A percentile compares a stretch with the other conserved stretches of the same genome.
These are phyloP conservation scores for Indicator maculatus DNA, from an alignment of 2,113 vertebrate species.

Conservation along the genomic window DNA sequence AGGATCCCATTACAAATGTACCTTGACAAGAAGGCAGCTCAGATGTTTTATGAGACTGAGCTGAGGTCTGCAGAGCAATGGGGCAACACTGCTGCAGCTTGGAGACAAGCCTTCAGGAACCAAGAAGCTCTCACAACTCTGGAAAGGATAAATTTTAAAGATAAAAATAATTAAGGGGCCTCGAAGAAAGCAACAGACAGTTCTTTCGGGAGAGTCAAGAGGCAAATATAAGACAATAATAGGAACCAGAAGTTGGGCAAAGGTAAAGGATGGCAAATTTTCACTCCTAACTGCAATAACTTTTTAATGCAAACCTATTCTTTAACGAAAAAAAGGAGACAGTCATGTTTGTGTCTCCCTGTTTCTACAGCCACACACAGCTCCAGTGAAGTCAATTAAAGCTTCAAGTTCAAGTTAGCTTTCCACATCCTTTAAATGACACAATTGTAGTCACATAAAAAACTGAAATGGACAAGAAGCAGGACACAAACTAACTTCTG, in stretches of 20 bases:
- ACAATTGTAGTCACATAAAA: conserved; percentile 3
- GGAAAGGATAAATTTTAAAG: not conserved
- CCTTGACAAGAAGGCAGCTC: not conserved
- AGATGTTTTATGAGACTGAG: not conserved
- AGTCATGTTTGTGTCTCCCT: not conserved
- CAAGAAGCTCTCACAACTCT: not conserved
- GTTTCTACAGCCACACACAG: not conserved
- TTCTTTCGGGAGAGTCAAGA: not conserved
- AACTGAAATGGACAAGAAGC: not conserved
- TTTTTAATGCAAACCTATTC: not conserved
- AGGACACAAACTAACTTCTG: not conserved
- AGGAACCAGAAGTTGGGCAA: not conserved
- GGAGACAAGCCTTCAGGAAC: not conserved
- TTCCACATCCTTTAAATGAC: not conserved
- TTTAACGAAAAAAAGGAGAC: not conserved
- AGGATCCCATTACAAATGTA: not conserved
- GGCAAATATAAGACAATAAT: accelerated
- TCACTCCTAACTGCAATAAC: not conserved
- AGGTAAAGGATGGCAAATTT: not conserved
- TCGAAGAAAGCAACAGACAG: not conserved
- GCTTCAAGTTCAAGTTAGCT: not conserved
- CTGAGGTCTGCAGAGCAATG: not conserved
- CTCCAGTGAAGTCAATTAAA: not conserved
- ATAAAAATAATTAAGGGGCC: not conserved
- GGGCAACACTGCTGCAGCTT: not conserved